Evolutionary conservation across 2,797 vertebrate species (phyloP).

Genomic region (Crax fasciolata): DNA sequence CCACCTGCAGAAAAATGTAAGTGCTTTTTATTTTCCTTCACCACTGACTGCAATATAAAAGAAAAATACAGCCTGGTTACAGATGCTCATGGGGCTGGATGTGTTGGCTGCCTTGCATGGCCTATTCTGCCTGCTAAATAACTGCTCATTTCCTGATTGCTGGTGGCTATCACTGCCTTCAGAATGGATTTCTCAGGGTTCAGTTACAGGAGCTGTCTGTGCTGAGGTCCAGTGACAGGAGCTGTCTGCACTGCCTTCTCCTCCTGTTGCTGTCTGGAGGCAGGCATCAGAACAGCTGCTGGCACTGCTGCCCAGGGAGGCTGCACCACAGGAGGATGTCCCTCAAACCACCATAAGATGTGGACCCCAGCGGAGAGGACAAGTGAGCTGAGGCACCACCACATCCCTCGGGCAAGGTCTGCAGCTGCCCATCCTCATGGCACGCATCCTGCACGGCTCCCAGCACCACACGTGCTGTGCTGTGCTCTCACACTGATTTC

Average conservation of each 20-base stretch:
- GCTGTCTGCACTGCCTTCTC: not conserved
- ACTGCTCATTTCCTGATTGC: not conserved
- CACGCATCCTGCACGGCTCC: not conserved
- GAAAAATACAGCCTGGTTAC: not conserved
- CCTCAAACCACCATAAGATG: not conserved
- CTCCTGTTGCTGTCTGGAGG: not conserved
- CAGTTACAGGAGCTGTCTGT: not conserved
- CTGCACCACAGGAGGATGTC: not conserved
- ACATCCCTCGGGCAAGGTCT: not conserved
- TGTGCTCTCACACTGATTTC: not conserved
- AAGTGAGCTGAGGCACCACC: not conserved
- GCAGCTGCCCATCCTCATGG: not conserved
- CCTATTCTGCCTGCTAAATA: not conserved
- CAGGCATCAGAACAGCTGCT: not conserved
- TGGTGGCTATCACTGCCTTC: not conserved
- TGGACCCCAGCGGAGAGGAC: not conserved
- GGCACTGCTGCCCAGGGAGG: not conserved
- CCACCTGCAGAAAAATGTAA: not conserved
- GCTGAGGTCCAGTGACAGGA: not conserved
- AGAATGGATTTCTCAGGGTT: conserved; percentile 2
- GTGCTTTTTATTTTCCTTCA: conserved; percentile 25
- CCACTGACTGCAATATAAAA: not conserved
- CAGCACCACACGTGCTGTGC: no score
- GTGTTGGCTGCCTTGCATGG: not conserved
- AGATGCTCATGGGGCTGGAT: not conserved